Evolutionary conservation across 2,113 vertebrate genomes (phyloP).

Genomic region (Sinocyclocheilus maitianheensis): DNA sequence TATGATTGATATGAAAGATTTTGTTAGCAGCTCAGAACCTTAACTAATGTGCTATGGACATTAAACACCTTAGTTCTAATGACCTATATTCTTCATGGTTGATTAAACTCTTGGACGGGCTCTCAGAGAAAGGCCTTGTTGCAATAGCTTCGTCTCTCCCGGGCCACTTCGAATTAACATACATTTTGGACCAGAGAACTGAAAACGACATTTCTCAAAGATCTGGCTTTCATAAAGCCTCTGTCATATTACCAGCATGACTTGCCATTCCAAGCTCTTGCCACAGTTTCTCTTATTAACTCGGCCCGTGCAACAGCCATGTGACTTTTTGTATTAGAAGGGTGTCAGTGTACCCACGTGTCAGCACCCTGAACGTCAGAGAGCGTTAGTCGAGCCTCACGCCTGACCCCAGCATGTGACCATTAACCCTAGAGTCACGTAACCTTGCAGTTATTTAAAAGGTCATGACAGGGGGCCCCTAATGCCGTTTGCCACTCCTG

Average conservation of each 20-base stretch:
- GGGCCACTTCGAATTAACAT: slow-evolving; percentile 16
- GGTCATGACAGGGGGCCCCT: slow-evolving; percentile 68
- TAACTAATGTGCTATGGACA: slow-evolving; percentile 6
- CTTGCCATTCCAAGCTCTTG: slow-evolving; percentile 36
- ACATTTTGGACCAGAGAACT: slow-evolving; percentile 12
- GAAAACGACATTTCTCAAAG: slow-evolving; percentile 38
- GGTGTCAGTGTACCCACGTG: slow-evolving; percentile 34
- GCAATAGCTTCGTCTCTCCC: neutral
- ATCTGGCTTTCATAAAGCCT: slow-evolving; percentile 52
- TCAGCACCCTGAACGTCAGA: slow-evolving; percentile 51
- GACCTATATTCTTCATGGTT: slow-evolving; percentile 24
- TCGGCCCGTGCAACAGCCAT: slow-evolving; percentile 21
- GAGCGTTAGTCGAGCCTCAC: slow-evolving; percentile 62
- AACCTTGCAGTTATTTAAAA: slow-evolving; percentile 74
- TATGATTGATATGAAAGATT: neutral
- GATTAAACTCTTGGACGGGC: neutral
- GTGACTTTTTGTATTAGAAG: slow-evolving; percentile 33
- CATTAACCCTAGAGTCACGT: slow-evolving; percentile 70
- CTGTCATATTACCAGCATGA: slow-evolving; percentile 26
- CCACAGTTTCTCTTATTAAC: slow-evolving; percentile 40
- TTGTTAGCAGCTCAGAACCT: neutral
- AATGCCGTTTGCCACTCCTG: slow-evolving; percentile 65
- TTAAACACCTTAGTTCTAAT: neutral
- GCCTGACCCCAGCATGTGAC: slow-evolving; percentile 68
- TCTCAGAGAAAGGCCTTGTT: neutral